Conservation (phyloP, 2,113 vertebrate genomes). For the Eubucco bourcierii region DNA sequence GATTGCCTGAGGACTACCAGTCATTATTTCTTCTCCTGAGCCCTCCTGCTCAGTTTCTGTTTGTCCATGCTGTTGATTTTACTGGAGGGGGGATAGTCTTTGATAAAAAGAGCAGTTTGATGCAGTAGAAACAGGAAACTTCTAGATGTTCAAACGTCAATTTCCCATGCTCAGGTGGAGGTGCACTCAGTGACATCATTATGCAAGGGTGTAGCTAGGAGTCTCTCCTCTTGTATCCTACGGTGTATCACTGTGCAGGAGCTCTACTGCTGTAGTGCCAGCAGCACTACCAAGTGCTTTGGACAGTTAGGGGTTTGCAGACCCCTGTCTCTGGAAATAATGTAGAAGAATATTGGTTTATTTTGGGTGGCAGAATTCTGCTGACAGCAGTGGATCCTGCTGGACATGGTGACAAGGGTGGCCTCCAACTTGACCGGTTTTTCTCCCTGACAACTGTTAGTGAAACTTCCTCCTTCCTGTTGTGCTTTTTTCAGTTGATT, state of each 20-base stretch:
- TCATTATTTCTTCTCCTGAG: too few species aligned
- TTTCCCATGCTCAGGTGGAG: accelerated
- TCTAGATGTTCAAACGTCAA: accelerated
- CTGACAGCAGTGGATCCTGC: accelerated
- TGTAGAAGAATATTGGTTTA: neutral
- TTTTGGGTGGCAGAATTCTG: neutral
- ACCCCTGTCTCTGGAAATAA: neutral
- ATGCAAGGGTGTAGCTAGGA: neutral
- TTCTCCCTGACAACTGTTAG: neutral
- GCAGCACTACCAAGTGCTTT: neutral
- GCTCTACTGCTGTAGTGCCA: neutral
- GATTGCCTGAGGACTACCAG: too few species aligned
- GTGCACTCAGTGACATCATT: accelerated
- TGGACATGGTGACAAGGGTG: accelerated
- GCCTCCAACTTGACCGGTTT: neutral
- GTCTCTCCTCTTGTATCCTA: accelerated
- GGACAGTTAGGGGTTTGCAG: accelerated
- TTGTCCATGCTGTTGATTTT: neutral
- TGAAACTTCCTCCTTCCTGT: neutral
- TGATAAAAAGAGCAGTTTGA: accelerated
- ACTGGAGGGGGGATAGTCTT: neutral
- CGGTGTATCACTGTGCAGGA: accelerated
- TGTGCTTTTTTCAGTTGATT: neutral
- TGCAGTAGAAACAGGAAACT: neutral
- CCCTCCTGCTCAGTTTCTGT: neutral